Evolutionary conservation across 2,113 vertebrate species (phyloP), one percentile per base, ranked within the genome.

Genomic region (Beaufortia kweichowensis): DNA sequence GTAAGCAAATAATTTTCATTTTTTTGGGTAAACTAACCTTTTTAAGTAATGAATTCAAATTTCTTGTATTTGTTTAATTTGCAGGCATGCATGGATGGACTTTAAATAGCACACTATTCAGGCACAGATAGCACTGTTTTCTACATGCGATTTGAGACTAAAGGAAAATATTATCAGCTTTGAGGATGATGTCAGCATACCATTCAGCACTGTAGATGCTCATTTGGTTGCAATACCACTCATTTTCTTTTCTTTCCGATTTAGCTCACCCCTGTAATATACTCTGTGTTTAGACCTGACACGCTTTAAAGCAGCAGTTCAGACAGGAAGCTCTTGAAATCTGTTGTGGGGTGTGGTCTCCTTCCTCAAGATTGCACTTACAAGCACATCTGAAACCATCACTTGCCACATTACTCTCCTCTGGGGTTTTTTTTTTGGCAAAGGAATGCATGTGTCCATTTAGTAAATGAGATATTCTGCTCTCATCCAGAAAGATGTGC

Each of bases 171-270:
- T 46, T 19, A 35, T 35, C 33, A 35, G 33, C 5, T 35, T 5
- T 5, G 33, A 7, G 43, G 66, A 53, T 77, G 81, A 79, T 65
- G 57, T 79, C 77, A 83, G 57, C 24, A 21, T 33, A 68, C 76
- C 70, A 75, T 81, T 78, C 76, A 78, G 74, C 75, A 77, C 75
- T 29, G 7, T 74, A 64, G 69, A 55, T 77, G 48, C 55, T 48
- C 48, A 83, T 80, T 79, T 50, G 81, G 74, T 78, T 48, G 21
- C 15, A n/a, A 29, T 66, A 46, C 70, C 74, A 12, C 50, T 61
- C 4, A 29, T 33, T 63, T 57, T 8, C 59, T 28, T 41, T 43
- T 33, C 5, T 4, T 48, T 26, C 28, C 3, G 19, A 73, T 26
- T 68, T 55, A 81, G 62, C 64, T 78, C 61, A 19, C 9, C 64